phyloP scores from a whole-genome alignment of 2,797 vertebrate species.

The Bradypus variegatus region DNA sequence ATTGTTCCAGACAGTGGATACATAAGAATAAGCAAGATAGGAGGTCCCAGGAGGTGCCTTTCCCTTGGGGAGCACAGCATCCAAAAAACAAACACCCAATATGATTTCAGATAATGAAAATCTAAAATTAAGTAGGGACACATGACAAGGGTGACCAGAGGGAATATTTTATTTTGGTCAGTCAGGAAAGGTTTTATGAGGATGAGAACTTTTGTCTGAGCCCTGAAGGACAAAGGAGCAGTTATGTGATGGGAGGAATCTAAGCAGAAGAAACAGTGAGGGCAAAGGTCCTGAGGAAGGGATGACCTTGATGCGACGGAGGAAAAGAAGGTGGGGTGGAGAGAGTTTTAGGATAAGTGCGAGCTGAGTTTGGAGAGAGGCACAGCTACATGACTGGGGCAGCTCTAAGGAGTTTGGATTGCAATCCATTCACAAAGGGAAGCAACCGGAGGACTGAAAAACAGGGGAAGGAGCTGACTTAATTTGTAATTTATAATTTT shows the following conservation, averaged over 20 bases:
- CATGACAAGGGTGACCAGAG: not conserved
- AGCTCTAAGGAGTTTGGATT: not conserved
- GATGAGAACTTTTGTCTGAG: not conserved
- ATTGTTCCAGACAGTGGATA: not conserved
- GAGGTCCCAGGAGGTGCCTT: not conserved
- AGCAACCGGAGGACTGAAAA: not conserved
- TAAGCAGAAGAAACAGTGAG: not conserved
- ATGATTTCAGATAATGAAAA: not conserved
- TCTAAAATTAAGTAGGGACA: not conserved
- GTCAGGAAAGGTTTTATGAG: not conserved
- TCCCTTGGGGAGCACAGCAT: not conserved
- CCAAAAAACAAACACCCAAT: not conserved
- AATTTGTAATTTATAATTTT: not conserved
- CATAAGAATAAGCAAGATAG: not conserved
- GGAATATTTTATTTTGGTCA: not conserved
- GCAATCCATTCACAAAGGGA: not conserved
- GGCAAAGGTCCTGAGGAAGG: not conserved
- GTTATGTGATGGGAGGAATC: not conserved
- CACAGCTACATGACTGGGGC: not conserved
- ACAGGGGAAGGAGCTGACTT: not conserved
- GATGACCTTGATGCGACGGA: not conserved
- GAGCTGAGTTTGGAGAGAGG: not conserved
- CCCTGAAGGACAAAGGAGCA: not conserved
- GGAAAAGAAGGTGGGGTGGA: not conserved
- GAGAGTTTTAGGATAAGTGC: not conserved